phyloP scores from a whole-genome alignment of 2,797 vertebrate species.

The Chromis chromis region DNA sequence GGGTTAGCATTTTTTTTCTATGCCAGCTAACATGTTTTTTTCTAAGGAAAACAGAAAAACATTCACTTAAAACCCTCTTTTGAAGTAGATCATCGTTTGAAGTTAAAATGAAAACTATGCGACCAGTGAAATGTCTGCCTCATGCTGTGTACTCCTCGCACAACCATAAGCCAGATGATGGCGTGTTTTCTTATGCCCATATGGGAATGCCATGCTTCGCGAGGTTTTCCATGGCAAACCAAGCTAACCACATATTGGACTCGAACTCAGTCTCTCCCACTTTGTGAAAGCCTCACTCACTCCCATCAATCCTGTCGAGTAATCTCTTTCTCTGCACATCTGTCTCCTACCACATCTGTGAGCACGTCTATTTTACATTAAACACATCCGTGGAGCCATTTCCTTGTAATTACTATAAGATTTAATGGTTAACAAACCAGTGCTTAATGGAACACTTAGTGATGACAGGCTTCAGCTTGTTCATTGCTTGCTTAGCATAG shows the following conservation, averaged over 20 bases:
- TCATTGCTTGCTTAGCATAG: conserved; percentile 7
- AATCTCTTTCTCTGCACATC: conserved; percentile 61
- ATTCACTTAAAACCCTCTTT: conserved; percentile 46
- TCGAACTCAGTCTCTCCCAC: conserved; percentile 32
- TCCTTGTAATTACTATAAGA: conserved; percentile 70
- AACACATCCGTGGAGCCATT: conserved; percentile 63
- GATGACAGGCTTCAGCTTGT: conserved; percentile 39
- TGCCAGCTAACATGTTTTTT: conserved; percentile 13
- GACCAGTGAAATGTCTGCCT: conserved; percentile 45
- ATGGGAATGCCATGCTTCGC: conserved; percentile 52
- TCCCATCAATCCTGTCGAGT: conserved; percentile 34
- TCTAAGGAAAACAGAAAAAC: conserved; percentile 35
- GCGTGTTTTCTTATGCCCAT: conserved; percentile 54
- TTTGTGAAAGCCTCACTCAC: conserved; percentile 28
- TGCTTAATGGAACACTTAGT: conserved; percentile 67
- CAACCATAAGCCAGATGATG: conserved; percentile 67
- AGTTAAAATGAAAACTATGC: conserved; percentile 65
- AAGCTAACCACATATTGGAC: conserved; percentile 50
- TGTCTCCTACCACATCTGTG: conserved; percentile 74
- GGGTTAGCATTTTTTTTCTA: conserved; percentile 2
- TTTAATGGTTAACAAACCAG: conserved; percentile 59
- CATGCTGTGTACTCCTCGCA: conserved; percentile 52
- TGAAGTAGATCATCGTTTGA: conserved; percentile 65
- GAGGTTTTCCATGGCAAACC: conserved; percentile 59
- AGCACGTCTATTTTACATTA: conserved; percentile 55